Evolutionary conservation across 2,113 vertebrate species (phyloP).

Genomic region (Ammospiza caudacuta): DNA sequence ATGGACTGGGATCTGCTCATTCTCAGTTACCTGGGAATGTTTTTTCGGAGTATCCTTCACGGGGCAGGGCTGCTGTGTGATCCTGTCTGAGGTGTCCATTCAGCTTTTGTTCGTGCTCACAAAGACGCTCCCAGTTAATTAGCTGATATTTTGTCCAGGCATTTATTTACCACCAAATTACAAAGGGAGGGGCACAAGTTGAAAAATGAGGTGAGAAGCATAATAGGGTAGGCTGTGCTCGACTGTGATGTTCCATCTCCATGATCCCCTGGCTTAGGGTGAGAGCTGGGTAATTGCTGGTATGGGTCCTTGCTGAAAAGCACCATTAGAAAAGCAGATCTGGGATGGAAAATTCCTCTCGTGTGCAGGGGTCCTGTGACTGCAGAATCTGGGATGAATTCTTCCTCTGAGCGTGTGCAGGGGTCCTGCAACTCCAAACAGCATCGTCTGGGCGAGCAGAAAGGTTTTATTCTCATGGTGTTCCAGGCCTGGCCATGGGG

Average conservation of each 20-base stretch:
- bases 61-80: background rate
- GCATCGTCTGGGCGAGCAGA: background rate
- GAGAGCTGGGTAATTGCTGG: background rate
- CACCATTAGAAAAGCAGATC: background rate
- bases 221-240: background rate
- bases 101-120: background rate
- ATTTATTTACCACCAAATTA: conserved; percentile 15
- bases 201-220: conserved; percentile 17
- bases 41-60: background rate
- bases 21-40: background rate
- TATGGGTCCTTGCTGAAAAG: background rate
- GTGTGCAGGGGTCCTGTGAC: background rate
- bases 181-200: background rate
- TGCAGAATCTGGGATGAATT: background rate
- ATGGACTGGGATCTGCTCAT: background rate
- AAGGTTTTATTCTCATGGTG: background rate
- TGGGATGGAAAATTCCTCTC: background rate
- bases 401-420: fast-evolving
- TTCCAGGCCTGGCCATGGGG: background rate
- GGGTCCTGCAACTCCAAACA: background rate
- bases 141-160: background rate
- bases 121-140: background rate
- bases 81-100: background rate
- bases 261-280: background rate
- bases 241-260: background rate